These are phyloP conservation scores for Dicyrtoma fusca DNA, from an alignment of 2,888 invertebrate species.

Conservation along the genomic window DNA sequence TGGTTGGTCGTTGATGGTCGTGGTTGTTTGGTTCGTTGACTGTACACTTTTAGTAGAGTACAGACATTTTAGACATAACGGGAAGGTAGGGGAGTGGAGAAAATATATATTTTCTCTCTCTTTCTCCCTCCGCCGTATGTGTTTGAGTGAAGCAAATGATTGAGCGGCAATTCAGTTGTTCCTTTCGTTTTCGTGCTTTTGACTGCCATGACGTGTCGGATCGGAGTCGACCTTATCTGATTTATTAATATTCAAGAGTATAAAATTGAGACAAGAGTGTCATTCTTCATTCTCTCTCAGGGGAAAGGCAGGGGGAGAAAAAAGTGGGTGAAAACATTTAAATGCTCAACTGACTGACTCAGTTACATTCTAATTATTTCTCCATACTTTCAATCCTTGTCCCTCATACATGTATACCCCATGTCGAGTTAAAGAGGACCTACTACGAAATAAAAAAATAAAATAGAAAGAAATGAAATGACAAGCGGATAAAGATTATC, in stretches of 20 bases:
- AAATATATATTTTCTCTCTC: no score
- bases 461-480: neutral
- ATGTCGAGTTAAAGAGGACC: no score
- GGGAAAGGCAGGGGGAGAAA: neutral
- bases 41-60: no score
- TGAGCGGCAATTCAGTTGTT: neutral
- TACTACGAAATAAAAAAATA: slow-evolving; percentile 9
- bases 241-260: slow-evolving; percentile 42
- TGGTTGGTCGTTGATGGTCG: no score
- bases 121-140: no score
- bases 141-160: neutral
- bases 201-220: slow-evolving; percentile 41
- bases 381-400: neutral
- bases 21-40: no score
- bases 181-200: no score
- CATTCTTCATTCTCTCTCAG: slow-evolving; percentile 40
- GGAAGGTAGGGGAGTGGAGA: neutral
- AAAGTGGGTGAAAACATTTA: neutral
- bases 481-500: no score
- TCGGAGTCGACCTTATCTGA: slow-evolving; percentile 42
- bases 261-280: slow-evolving; percentile 42
- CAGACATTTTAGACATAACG: no score
- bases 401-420: neutral
- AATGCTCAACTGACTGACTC: slow-evolving; percentile 16
- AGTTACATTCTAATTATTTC: neutral